phyloP scores from a whole-genome alignment of 2,113 vertebrate genomes.

The rabbit (Oryctolagus cuniculus) region DNA sequence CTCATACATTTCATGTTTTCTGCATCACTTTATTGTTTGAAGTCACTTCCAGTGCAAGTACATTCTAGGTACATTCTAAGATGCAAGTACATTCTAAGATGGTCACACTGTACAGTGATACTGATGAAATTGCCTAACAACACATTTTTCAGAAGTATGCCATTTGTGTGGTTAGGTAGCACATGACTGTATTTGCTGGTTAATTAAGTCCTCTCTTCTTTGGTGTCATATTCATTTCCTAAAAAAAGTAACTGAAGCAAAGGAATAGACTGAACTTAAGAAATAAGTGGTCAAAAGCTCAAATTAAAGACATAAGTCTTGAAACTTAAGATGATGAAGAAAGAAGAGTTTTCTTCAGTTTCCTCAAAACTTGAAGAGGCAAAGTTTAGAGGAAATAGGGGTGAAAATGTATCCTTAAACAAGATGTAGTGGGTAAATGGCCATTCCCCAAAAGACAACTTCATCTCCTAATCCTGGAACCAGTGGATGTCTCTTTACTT shows the following conservation, averaged over 20 bases:
- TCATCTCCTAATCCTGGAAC: neutral
- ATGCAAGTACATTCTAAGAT: no score
- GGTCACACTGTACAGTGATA: no score
- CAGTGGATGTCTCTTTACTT: neutral
- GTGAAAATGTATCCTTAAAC: neutral
- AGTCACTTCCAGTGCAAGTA: neutral
- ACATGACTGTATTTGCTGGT: neutral
- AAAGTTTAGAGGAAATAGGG: conserved; percentile 10
- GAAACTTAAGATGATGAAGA: neutral
- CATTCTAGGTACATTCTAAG: neutral
- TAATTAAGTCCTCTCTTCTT: neutral
- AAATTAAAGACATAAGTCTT: neutral
- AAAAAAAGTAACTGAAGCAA: conserved; percentile 1
- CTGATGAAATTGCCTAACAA: neutral
- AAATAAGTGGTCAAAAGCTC: neutral
- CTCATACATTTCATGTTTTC: neutral
- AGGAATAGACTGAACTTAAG: neutral
- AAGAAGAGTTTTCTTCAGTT: neutral
- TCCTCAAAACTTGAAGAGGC: conserved; percentile 15
- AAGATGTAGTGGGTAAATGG: neutral
- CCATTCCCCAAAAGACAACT: neutral
- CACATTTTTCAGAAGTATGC: neutral
- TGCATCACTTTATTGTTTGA: neutral
- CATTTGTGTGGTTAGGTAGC: neutral
- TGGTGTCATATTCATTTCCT: conserved; percentile 23